These are phyloP conservation scores for Megaustenia siamemsis DNA, from an alignment of 2,888 invertebrate species.

Conservation along the genomic window DNA sequence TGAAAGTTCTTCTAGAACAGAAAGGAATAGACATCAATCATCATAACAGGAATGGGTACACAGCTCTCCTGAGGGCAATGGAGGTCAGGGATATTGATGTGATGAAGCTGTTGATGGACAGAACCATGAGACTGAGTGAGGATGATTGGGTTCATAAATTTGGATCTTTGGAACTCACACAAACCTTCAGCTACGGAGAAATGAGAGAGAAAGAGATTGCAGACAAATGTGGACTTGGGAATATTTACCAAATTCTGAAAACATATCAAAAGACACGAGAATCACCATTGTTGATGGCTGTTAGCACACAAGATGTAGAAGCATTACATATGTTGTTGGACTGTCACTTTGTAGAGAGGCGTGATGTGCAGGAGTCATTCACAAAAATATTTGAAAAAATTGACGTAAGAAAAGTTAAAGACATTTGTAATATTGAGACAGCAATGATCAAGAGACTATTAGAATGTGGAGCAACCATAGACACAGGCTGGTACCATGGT, in stretches of 20 bases:
- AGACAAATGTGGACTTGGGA: neutral
- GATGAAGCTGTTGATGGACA: neutral
- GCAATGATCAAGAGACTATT: neutral
- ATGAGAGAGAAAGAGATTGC: neutral
- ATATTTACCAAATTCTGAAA: neutral
- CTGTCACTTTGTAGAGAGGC: neutral
- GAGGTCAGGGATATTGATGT: neutral
- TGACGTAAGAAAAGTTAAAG: neutral
- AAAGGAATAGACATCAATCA: neutral
- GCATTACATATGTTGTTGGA: neutral
- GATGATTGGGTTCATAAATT: neutral
- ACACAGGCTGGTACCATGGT: neutral
- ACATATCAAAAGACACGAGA: neutral
- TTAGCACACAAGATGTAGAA: neutral
- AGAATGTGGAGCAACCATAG: neutral
- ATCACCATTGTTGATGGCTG: neutral
- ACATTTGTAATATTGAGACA: neutral
- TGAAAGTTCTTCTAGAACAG: neutral
- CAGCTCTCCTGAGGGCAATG: conserved; percentile 7
- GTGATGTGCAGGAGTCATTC: neutral
- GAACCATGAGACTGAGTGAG: neutral
- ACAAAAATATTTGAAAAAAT: neutral
- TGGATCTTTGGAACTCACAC: neutral
- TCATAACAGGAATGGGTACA: neutral
- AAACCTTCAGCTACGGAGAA: neutral